These are phyloP conservation scores for Chromoteleia sp. DNA, from an alignment of 2,888 invertebrate species.

Conservation along the genomic window DNA sequence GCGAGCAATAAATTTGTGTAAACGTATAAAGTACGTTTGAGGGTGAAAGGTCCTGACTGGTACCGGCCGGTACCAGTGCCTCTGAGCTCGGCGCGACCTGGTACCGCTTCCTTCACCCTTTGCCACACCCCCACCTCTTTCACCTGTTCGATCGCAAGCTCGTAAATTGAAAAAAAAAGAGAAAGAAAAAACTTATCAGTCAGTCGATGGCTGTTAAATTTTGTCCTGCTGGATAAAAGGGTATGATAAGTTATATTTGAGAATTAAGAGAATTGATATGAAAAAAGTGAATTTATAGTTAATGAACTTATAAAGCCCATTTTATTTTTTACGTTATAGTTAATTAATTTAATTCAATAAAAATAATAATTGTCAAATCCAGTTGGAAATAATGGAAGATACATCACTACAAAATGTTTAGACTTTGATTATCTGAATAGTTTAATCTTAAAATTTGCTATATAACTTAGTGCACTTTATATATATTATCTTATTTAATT, in stretches of 20 bases:
- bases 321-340: too few relatives aligned
- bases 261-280: not conserved
- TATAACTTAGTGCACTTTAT: too few relatives aligned
- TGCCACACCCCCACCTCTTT: slow-evolving; percentile 57
- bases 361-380: too few relatives aligned
- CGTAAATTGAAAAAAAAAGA: slow-evolving; percentile 53
- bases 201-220: slow-evolving; percentile 24
- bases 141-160: slow-evolving; percentile 74
- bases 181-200: slow-evolving; percentile 54
- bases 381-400: too few relatives aligned
- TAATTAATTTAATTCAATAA: too few relatives aligned
- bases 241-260: not conserved
- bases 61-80: slow-evolving; percentile 80
- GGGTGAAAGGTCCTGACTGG: slow-evolving; percentile 75
- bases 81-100: slow-evolving; percentile 78
- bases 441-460: too few relatives aligned
- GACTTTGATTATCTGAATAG: too few relatives aligned
- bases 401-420: not conserved
- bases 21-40: slow-evolving; percentile 39
- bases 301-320: not conserved
- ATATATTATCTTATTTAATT: too few relatives aligned
- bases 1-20: slow-evolving; percentile 37
- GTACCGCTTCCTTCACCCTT: slow-evolving; percentile 77
- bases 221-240: not conserved
- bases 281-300: not conserved